A percentile compares a stretch with the other conserved stretches of the same genome.
phyloP scores from a whole-genome alignment of 2,797 vertebrate genomes.

The Anniella stebbinsi region DNA sequence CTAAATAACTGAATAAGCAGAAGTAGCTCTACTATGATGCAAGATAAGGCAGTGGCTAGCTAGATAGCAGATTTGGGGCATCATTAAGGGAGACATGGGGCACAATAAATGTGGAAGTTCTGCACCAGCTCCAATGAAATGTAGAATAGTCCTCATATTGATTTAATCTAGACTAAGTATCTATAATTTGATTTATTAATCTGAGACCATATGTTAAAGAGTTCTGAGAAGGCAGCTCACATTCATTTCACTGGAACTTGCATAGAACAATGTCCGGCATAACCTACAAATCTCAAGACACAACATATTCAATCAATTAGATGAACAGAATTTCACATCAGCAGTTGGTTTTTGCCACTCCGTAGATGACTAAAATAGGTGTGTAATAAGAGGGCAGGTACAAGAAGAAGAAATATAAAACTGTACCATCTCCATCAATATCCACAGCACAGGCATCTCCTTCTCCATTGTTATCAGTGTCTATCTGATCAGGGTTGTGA shows the following conservation, averaged over 20 bases:
- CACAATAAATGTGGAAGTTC: background rate
- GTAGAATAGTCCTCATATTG: background rate
- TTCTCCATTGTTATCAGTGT: conserved; percentile 97
- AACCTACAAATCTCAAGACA: background rate
- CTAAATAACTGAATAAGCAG: background rate
- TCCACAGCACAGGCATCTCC: conserved; percentile 96
- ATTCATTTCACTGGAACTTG: background rate
- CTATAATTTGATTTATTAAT: background rate
- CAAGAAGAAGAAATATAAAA: background rate
- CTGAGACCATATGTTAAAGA: background rate
- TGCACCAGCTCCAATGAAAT: background rate
- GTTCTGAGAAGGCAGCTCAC: background rate
- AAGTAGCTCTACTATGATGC: background rate
- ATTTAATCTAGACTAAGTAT: background rate
- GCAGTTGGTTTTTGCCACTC: background rate
- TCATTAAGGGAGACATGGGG: background rate
- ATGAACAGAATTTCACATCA: background rate
- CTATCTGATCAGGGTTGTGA: conserved; percentile 95
- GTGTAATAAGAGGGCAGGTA: background rate
- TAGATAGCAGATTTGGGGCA: background rate
- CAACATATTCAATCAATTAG: background rate
- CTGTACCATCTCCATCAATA: conserved; percentile 97
- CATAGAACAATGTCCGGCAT: background rate
- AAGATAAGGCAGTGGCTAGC: background rate
- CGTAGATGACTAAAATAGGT: background rate